These are phyloP conservation scores for Paedocypris sp. DNA, from an alignment of 2,113 vertebrate species.

Conservation along the genomic window DNA sequence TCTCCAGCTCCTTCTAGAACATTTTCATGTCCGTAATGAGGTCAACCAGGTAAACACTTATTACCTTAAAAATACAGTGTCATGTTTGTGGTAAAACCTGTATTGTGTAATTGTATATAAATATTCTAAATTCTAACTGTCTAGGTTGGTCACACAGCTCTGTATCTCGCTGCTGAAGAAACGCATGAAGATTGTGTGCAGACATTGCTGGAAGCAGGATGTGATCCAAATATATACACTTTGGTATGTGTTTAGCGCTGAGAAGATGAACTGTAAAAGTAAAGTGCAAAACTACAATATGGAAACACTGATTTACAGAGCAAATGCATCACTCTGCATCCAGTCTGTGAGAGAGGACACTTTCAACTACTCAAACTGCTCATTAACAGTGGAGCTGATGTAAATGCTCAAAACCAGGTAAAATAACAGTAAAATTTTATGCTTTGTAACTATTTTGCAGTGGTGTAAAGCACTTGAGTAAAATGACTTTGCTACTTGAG, in stretches of 20 bases:
- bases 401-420: slow-evolving; percentile 62
- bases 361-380: slow-evolving; percentile 65
- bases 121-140: too few species aligned
- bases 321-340: slow-evolving; percentile 58
- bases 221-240: slow-evolving; percentile 69
- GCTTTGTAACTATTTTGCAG: too few species aligned
- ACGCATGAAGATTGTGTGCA: slow-evolving; percentile 67
- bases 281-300: too few species aligned
- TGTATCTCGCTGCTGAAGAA: slow-evolving; percentile 69
- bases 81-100: neutral
- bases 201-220: slow-evolving; percentile 65
- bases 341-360: slow-evolving; percentile 63
- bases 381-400: slow-evolving; percentile 53
- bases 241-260: slow-evolving; percentile 48
- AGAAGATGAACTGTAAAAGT: too few species aligned
- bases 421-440: neutral
- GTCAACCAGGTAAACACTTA: slow-evolving; percentile 62
- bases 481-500: too few species aligned
- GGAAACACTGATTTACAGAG: slow-evolving; percentile 59
- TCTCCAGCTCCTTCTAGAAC: slow-evolving; percentile 61
- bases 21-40: slow-evolving; percentile 65
- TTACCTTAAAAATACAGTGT: slow-evolving; percentile 23
- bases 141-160: slow-evolving; percentile 72
- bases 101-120: too few species aligned
- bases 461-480: too few species aligned